Base-by-base conservation (phyloP, 2,888 invertebrate genomes). In the Drosophila parthenogenetica region DNA sequence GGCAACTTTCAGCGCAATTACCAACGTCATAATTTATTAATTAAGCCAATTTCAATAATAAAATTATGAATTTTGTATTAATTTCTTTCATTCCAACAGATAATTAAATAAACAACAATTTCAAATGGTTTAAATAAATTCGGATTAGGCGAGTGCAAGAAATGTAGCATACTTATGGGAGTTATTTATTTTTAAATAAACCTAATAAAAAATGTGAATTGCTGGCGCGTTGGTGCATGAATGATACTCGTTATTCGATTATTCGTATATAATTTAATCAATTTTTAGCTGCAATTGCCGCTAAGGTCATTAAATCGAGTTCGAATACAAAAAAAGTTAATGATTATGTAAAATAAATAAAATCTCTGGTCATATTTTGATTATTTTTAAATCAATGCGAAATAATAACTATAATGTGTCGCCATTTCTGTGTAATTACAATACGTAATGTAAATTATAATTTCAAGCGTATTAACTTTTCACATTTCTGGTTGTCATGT, bases 231-330 rank as follows among this genome's bases (percentile, higher is more conserved):
- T 51, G 65, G 48, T 58, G 54, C 57, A 43, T 64, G 35, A 39
- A 69, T 70, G 60, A 79, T 84, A 66, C 60, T 58, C 62, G 83
- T 75, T 73, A 63, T 74, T 57, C 43, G 66, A 69, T 79, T 59
- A 68, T 78, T 59, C 46, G 62, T 61, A 71, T 60, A 70, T 77
- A 79, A 76, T 81, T 83, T 77, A 81, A 85, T 85, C 63, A 54
- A 77, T 54, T 66, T 77, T 65, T 46, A 69, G 55, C 70, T 40
- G 13, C 43, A 63, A 67, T 45, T 42, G 55, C 39, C 25, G 32
- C 39, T 37, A 60, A 67, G 67, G 72, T 81, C 79, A 68, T 64
- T 5, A 19, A 17, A 70, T 42, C 71, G 73, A 43, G 25, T 29
- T 55, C 3, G 43, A 45, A 39, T 39, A 46, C n/a, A 39, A 5